Evolutionary conservation across 2,888 invertebrate species (phyloP), one percentile per base, ranked within the genome.

Genomic region (Epirrita christyi): DNA sequence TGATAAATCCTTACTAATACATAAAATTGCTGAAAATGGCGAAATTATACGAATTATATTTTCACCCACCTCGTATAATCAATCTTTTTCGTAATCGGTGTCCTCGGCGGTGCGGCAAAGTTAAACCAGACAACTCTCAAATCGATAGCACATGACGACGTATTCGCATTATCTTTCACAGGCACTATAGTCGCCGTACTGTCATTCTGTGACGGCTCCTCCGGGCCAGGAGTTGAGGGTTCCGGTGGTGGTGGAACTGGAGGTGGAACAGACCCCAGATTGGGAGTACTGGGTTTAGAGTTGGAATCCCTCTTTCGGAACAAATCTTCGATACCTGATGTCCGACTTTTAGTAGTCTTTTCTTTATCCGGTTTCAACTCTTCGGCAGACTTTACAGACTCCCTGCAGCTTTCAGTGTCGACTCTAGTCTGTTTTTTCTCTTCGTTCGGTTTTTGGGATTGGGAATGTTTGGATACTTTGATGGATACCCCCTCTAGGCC

Each of bases 51-150:
- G 21, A 21, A 21, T 3, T 21, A 21, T 4, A 21, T 21, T n/a
- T n/a, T 29, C 2, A 40, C 55, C 70, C 81, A 96, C 96, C 96
- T 95, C 0, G 98, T 98, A 74, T 96, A 98, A 82, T 98, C 98
- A 70, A 98, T 97, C 88, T 98, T 98, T 67, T 97, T 94, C 0
- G 98, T 98, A 45, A 98, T 98, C 0, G 98, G 98, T 1, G 98
- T 97, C 62, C 97, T 94, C 0, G 98, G 98, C 0, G 99, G 98
- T 0, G 99, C 98, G 5, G 99, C 98, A 88, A 99, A 99, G 83
- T 98, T 98, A 75, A 99, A 98, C 98, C 98, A 99, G 42, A 98
- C 96, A 0, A 96, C 95, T 80, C 96, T 96, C 54, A 99, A 87
- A 77, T 98, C 97, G 51, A 98, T 96, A 1, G 97, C 94, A 72